Percentiles rank a stretch among this genome's conserved stretches.
Conservation (phyloP, 1,140 invertebrate genomes). For the Bicyclus anynana region DNA sequence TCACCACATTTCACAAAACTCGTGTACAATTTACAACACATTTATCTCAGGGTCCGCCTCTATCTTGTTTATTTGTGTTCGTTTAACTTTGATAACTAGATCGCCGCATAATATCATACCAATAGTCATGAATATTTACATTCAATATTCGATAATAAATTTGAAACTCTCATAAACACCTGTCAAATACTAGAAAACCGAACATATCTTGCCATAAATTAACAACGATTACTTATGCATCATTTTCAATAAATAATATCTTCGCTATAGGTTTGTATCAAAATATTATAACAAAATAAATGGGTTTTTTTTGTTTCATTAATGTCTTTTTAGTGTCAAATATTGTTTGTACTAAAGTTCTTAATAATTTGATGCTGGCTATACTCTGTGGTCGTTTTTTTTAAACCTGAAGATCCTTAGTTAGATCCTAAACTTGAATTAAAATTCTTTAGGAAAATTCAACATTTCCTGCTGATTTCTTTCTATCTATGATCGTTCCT, state of each 20-base stretch:
- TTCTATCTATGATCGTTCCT: no score
- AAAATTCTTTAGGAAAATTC: no score
- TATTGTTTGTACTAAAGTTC: no score
- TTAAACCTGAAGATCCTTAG: no score
- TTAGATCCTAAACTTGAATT: no score
- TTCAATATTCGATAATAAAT: constrained; percentile 13
- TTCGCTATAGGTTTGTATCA: neutral
- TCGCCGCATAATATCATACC: constrained; percentile 1
- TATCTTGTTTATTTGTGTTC: constrained; percentile 21
- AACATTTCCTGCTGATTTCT: no score
- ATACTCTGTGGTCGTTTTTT: no score
- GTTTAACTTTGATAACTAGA: constrained; percentile 17
- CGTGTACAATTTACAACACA: constrained; percentile 6
- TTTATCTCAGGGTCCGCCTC: constrained; percentile 12
- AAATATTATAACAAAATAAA: neutral
- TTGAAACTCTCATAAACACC: constrained; percentile 11
- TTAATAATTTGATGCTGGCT: no score
- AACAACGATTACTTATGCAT: neutral
- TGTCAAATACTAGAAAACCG: neutral
- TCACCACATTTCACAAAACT: constrained; percentile 4
- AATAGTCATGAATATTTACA: constrained; percentile 10
- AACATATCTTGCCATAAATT: neutral
- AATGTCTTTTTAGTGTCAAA: no score
- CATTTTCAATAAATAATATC: neutral
- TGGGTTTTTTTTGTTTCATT: no score